Evolutionary conservation across 2,888 invertebrate species (phyloP).

Genomic region (Acrocera orbiculus): DNA sequence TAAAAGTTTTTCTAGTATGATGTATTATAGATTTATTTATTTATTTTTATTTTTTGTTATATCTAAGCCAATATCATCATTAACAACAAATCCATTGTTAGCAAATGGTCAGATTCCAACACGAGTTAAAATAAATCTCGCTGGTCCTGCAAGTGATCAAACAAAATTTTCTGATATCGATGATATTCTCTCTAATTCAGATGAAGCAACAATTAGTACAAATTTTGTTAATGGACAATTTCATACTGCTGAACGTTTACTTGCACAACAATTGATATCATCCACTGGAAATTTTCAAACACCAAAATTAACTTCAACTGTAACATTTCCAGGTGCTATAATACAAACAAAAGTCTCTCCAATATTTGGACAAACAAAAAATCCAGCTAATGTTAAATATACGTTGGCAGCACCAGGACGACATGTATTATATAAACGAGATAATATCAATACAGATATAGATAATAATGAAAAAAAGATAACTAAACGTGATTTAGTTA

Average conservation of each 20-base stretch:
- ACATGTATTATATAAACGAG: slow-evolving; percentile 12
- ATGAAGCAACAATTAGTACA: slow-evolving; percentile 24
- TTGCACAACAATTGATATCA: slow-evolving; percentile 35
- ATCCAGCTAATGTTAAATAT: slow-evolving; percentile 44
- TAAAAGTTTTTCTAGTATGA: neutral
- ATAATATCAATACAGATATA: too few species aligned
- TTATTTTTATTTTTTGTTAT: slow-evolving; percentile 1
- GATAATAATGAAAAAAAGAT: slow-evolving; percentile 22
- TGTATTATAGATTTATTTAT: neutral
- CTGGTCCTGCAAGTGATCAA: slow-evolving; percentile 33
- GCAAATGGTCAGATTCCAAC: slow-evolving; percentile 44
- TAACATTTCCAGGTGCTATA: slow-evolving; percentile 5
- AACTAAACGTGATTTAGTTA: slow-evolving; percentile 29
- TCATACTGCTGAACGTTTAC: slow-evolving; percentile 34
- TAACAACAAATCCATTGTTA: slow-evolving; percentile 35
- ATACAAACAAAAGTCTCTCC: slow-evolving; percentile 9
- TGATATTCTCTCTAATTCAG: slow-evolving; percentile 8
- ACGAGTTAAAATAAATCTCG: slow-evolving; percentile 35
- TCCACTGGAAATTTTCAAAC: neutral
- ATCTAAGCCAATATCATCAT: slow-evolving; percentile 32
- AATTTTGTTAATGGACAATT: slow-evolving; percentile 49
- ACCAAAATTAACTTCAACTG: neutral
- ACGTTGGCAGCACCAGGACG: neutral
- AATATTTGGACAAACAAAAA: slow-evolving; percentile 16
- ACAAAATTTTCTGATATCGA: slow-evolving; percentile 24